Evolutionary conservation across 1,140 invertebrate species (phyloP).

Genomic region (Doryteuthis pealeii): DNA sequence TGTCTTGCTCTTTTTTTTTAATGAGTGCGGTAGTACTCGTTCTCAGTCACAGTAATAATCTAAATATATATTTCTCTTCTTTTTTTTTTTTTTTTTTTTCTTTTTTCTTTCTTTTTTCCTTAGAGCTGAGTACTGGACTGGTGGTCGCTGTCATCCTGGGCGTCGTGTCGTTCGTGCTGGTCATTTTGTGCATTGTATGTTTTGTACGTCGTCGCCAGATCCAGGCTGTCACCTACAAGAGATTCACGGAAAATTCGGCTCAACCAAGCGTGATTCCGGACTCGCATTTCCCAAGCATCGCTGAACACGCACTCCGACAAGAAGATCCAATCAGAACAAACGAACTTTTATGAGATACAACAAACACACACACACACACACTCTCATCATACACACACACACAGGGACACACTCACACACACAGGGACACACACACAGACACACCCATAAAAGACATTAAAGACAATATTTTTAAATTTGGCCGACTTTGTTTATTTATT

Average conservation of each 20-base stretch:
- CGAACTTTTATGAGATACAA: neutral
- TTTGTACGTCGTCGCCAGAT: neutral
- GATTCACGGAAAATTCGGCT: neutral
- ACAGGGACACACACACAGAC: no score
- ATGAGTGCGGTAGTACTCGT: no score
- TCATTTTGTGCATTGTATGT: neutral
- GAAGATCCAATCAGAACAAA: neutral
- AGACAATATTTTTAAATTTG: no score
- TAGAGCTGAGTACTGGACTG: neutral
- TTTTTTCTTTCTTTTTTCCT: neutral
- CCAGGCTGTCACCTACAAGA: neutral
- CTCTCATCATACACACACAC: no score
- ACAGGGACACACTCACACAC: no score
- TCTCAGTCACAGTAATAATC: no score
- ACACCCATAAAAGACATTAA: no score
- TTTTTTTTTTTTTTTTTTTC: neutral
- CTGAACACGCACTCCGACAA: neutral
- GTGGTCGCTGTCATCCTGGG: neutral
- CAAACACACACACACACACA: no score
- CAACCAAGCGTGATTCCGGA: neutral
- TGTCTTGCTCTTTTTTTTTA: no score
- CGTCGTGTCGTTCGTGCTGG: neutral
- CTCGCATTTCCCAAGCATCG: neutral
- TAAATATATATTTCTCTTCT: neutral
- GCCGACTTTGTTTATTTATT: no score